A percentile compares a stretch with the other conserved stretches of the same genome.
phyloP scores from a whole-genome alignment of 1,140 invertebrate species.

The Drosophila bocqueti region DNA sequence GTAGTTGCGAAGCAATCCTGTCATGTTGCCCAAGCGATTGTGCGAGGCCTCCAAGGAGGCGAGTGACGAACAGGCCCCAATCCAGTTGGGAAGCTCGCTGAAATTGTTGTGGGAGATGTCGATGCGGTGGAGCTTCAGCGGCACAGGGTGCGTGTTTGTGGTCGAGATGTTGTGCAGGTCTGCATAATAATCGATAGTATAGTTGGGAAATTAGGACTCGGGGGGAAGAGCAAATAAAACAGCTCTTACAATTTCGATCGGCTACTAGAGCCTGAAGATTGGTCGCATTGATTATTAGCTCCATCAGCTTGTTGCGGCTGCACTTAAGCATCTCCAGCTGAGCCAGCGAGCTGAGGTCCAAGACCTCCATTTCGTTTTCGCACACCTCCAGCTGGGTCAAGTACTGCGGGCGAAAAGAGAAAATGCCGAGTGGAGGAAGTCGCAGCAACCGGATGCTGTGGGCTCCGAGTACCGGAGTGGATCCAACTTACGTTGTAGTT shows the following conservation, averaged over 20 bases:
- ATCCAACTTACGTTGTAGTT: constrained; percentile 90
- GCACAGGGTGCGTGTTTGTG: constrained; percentile 75
- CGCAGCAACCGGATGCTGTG: constrained; percentile 1
- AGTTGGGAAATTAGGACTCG: not conserved
- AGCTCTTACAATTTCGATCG: constrained; percentile 89
- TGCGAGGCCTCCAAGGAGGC: constrained; percentile 90
- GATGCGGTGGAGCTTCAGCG: constrained; percentile 89
- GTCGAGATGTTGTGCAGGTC: constrained; percentile 68
- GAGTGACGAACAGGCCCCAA: constrained; percentile 90
- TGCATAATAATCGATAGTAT: constrained; percentile 63
- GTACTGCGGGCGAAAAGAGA: constrained; percentile 86
- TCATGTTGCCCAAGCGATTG: constrained; percentile 89
- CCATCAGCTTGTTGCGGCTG: constrained; percentile 89
- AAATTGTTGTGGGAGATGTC: constrained; percentile 92
- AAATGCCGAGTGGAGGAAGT: constrained; percentile 27
- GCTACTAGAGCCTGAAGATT: constrained; percentile 89
- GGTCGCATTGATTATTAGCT: constrained; percentile 89
- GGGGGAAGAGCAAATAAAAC: not conserved
- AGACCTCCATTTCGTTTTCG: constrained; percentile 91
- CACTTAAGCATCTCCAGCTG: constrained; percentile 90
- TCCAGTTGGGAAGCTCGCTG: constrained; percentile 91
- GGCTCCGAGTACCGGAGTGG: not conserved
- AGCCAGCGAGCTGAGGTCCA: constrained; percentile 90
- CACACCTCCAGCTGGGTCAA: constrained; percentile 91
- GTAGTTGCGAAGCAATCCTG: constrained; percentile 90